Evolutionary conservation across 2,797 vertebrate genomes (phyloP), one percentile per base, ranked within the genome.

Genomic region (Silurus aristotelis): DNA sequence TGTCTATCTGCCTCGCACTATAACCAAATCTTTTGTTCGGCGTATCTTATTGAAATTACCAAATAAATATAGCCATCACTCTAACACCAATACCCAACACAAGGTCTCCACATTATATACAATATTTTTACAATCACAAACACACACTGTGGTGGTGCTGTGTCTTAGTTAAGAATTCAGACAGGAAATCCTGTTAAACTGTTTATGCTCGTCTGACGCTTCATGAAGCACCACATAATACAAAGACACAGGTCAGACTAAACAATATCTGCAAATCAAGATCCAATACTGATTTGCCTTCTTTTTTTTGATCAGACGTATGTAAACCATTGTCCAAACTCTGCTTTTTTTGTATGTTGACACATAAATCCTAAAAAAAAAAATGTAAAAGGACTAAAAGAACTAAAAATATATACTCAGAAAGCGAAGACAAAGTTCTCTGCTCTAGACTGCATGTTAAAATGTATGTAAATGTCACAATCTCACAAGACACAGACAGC

Each of bases 131-230:
- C 63, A 84, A 52, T 52, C 61, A 70, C 66, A 63, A 52, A 67
- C 6, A 56, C 27, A 73, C 55, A 81, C 82, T 66, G 84, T 17
- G 64, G 63, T 67, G 25, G 67, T 58, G 56, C 61, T 52, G n/a
- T 81, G 48, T 68, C 58, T 60, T 58, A 19, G 64, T 83, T 55
- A 31, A 75, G 78, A 82, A 83, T 85, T 88, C 84, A 86, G 70
- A 88, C 87, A 89, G 89, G 89, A 89, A 84, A 88, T 89, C 89
- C 89, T 88, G 87, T 88, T 84, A 83, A 84, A 87, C 83, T 82
- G 81, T 78, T 88, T 86, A 56, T 88, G 82, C 63, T 77, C 66
- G 79, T 84, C 82, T 87, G 63, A 85, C 56, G 58, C 75, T 87
- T 70, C 52, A 79, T 56, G 55, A 81, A 80, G 77, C 82, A 38